Conservation (phyloP, 2,113 vertebrate species). For the Chaetorhynchus papuensis region DNA sequence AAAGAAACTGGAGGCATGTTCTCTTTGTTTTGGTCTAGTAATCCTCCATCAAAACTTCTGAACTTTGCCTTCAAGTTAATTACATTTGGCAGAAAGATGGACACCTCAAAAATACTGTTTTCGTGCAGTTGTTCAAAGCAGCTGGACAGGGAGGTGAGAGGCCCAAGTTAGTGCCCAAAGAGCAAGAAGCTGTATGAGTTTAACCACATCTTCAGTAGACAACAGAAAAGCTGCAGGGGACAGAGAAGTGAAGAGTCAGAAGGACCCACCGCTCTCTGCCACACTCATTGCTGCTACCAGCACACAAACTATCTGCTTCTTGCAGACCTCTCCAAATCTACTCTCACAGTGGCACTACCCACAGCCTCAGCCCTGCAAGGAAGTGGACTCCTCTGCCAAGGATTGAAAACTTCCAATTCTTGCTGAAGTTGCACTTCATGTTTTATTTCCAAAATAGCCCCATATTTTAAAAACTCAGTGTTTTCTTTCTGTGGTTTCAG, state of each 20-base stretch:
- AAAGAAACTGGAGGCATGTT: not conserved
- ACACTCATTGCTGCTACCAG: not conserved
- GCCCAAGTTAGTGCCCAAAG: not conserved
- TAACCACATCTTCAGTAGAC: not conserved
- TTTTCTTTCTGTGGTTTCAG: not conserved
- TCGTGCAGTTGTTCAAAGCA: not conserved
- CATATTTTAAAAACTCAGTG: not conserved
- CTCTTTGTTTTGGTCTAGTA: not conserved
- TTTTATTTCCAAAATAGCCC: not conserved
- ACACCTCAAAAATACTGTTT: not conserved
- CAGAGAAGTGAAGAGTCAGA: not conserved
- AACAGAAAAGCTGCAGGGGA: not conserved
- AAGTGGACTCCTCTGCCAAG: fast-evolving
- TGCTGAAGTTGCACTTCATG: not conserved
- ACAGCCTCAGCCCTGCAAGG: not conserved
- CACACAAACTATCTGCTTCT: not conserved
- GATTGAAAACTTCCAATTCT: not conserved
- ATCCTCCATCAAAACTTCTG: not conserved
- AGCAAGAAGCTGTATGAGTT: not conserved
- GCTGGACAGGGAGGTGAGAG: not conserved
- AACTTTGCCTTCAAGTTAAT: not conserved
- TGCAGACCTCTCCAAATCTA: not conserved
- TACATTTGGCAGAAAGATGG: not conserved
- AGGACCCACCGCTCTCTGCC: not conserved
- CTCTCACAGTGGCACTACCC: fast-evolving